Percentiles rank a stretch among this genome's conserved stretches.
Conservation (phyloP, 2,113 vertebrate species). For the Hypomesus transpacificus region DNA sequence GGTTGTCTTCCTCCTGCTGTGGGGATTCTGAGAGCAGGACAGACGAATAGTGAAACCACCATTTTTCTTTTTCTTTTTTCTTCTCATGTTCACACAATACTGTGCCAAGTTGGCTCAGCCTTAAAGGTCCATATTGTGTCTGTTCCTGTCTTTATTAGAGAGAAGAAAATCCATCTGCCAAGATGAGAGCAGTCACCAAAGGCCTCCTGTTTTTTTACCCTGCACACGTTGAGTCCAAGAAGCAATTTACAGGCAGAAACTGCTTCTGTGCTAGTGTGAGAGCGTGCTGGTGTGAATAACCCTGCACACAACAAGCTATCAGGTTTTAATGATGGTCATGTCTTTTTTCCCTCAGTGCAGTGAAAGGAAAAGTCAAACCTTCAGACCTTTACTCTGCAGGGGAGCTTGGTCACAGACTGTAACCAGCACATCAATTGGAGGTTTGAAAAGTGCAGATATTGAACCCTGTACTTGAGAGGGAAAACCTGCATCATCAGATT, state of each 20-base stretch:
- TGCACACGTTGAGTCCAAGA: constrained; percentile 18
- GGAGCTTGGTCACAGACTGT: constrained; percentile 7
- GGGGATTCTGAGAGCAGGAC: background rate
- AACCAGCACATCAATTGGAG: constrained; percentile 19
- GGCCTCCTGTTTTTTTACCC: constrained; percentile 30
- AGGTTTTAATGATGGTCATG: constrained; percentile 16
- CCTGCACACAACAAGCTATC: constrained; percentile 12
- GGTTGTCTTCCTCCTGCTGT: background rate
- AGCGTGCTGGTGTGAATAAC: constrained; percentile 24
- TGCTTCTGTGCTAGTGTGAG: background rate
- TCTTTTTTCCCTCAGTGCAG: background rate
- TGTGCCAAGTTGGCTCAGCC: constrained; percentile 6
- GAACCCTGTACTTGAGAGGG: too few species aligned
- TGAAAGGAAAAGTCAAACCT: background rate
- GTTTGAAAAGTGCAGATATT: background rate
- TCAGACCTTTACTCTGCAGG: background rate
- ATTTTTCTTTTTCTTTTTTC: background rate
- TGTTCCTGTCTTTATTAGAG: constrained; percentile 25
- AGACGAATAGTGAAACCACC: too few species aligned
- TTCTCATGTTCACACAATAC: constrained; percentile 14
- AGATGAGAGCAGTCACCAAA: constrained; percentile 21
- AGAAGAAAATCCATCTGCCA: constrained; percentile 26
- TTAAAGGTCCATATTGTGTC: constrained; percentile 5
- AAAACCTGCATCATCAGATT: too few species aligned
- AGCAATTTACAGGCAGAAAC: constrained; percentile 21